phyloP scores from a whole-genome alignment of 30 jellyfish, hydroid and myxozoan species.

The Turritopsis dohrnii region DNA sequence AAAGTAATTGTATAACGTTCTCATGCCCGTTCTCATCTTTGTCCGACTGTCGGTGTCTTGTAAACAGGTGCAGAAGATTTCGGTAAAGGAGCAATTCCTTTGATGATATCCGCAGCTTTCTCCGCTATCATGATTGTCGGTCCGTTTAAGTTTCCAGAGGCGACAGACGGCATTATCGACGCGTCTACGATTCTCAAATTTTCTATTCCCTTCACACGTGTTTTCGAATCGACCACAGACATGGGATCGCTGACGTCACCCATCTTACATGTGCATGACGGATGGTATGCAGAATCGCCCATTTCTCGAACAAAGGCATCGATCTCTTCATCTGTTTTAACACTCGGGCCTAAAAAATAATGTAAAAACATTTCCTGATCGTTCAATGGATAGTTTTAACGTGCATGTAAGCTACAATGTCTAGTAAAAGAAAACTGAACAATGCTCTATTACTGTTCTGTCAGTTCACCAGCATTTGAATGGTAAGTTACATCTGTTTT shows the following conservation, averaged over 20 bases:
- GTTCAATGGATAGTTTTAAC: too few species aligned
- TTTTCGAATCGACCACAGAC: conserved; percentile 74
- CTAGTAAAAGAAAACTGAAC: neutral
- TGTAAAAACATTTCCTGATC: neutral
- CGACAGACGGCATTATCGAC: conserved; percentile 86
- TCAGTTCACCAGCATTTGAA: too few species aligned
- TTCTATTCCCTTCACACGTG: conserved; percentile 77
- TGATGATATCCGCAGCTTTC: conserved; percentile 71
- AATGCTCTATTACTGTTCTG: too few species aligned
- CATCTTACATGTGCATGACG: conserved; percentile 96
- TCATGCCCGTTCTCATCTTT: conserved; percentile 39
- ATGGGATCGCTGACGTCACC: conserved; percentile 62
- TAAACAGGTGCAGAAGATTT: conserved; percentile 59
- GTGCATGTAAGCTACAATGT: too few species aligned
- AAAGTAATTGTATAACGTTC: too few species aligned
- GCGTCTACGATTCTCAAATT: conserved; percentile 88
- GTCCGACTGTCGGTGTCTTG: conserved; percentile 57
- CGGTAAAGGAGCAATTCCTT: conserved; percentile 59
- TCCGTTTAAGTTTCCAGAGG: conserved; percentile 81
- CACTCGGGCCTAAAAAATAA: conserved; percentile 42
- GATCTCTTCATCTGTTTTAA: conserved; percentile 69
- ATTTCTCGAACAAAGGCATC: conserved; percentile 74
- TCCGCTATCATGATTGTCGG: conserved; percentile 90
- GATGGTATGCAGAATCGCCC: conserved; percentile 90
- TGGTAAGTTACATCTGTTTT: too few species aligned